Evolutionary conservation across 2,888 invertebrate species (phyloP).

Genomic region (Cyclophora punctaria): DNA sequence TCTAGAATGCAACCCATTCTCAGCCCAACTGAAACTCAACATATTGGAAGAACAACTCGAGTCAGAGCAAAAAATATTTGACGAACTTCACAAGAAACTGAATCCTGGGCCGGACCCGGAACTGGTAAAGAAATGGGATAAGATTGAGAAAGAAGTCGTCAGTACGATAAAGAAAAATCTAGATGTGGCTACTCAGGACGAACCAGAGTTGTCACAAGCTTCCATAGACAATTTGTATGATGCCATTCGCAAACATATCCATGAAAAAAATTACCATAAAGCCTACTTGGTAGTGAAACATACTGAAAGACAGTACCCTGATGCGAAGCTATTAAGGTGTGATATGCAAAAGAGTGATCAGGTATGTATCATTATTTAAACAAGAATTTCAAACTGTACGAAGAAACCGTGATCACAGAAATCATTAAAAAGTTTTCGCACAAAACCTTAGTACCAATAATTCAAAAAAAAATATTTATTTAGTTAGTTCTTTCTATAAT

Average conservation of each 20-base stretch:
- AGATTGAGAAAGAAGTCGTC: slow-evolving; percentile 67
- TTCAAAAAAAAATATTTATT: no score
- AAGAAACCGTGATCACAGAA: no score
- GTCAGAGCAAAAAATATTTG: slow-evolving; percentile 77
- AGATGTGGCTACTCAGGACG: slow-evolving; percentile 61
- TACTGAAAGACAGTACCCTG: slow-evolving; percentile 63
- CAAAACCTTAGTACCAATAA: no score
- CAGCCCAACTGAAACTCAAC: slow-evolving; percentile 78
- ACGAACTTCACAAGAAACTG: slow-evolving; percentile 72
- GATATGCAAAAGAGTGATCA: slow-evolving; percentile 68
- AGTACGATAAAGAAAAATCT: slow-evolving; percentile 66
- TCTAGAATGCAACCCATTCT: slow-evolving; percentile 89
- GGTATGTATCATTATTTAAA: slow-evolving; percentile 29
- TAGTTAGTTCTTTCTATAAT: not conserved
- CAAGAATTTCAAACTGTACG: no score
- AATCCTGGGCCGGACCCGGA: slow-evolving; percentile 62
- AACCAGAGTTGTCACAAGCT: slow-evolving; percentile 59
- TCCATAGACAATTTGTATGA: slow-evolving; percentile 60
- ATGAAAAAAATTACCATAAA: slow-evolving; percentile 66
- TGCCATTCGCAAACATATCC: slow-evolving; percentile 56
- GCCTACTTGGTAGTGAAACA: slow-evolving; percentile 68
- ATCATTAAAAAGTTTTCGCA: no score
- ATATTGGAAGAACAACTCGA: slow-evolving; percentile 76
- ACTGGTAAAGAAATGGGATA: slow-evolving; percentile 67
- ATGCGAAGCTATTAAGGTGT: slow-evolving; percentile 60